These are phyloP conservation scores for Heterocephalus glaber DNA, from an alignment of 2,113 vertebrate species.

Conservation along the genomic window DNA sequence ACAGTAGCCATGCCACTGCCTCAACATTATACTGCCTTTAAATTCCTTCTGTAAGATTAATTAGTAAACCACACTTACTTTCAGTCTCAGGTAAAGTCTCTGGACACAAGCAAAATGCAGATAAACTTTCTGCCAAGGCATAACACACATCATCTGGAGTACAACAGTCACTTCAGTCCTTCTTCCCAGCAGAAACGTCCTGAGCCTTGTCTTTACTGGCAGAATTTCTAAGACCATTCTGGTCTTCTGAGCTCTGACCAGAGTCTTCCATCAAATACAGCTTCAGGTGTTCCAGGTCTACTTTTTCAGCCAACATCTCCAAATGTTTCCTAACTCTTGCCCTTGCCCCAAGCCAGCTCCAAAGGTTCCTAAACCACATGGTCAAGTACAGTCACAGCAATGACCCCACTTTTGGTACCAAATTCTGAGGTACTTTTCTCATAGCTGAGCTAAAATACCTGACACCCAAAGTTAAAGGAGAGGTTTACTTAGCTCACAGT, in stretches of 20 bases:
- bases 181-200: not conserved
- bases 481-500: not conserved
- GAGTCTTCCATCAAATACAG: not conserved
- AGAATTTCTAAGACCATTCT: not conserved
- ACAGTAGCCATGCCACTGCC: not conserved
- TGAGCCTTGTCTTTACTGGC: not conserved
- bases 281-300: not conserved
- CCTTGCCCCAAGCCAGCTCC: no score
- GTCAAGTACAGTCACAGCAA: not conserved
- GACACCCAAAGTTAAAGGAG: not conserved
- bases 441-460: not conserved
- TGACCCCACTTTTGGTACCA: not conserved
- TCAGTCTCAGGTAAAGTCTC: not conserved
- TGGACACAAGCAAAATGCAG: not conserved
- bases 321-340: not conserved
- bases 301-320: not conserved
- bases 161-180: not conserved
- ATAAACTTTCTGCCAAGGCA: no score
- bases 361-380: not conserved
- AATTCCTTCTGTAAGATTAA: not conserved
- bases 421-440: not conserved
- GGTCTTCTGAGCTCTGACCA: not conserved
- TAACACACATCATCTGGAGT: not conserved
- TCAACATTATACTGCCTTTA: not conserved
- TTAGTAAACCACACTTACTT: not conserved